These are phyloP conservation scores for Anniella stebbinsi DNA, from an alignment of 2,797 vertebrate genomes.

Conservation along the genomic window DNA sequence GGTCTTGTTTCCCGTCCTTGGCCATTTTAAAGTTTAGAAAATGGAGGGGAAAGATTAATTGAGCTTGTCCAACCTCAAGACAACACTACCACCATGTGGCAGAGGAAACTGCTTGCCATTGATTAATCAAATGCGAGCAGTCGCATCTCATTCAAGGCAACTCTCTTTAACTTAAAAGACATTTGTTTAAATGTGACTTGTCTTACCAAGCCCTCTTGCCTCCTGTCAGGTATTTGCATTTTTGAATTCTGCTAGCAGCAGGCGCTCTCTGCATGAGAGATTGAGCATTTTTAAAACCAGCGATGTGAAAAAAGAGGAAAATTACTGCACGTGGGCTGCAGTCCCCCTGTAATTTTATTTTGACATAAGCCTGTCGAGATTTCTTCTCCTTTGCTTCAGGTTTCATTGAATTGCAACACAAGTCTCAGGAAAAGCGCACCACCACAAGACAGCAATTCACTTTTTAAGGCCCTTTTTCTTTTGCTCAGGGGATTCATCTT, in stretches of 20 bases:
- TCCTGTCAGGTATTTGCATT: conserved; percentile 33
- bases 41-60: background rate
- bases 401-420: conserved; percentile 37
- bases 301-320: conserved; percentile 39
- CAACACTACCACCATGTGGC: conserved; percentile 40
- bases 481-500: conserved; percentile 17
- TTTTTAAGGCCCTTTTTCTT: background rate
- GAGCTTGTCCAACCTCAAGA: background rate
- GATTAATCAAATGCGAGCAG: conserved; percentile 4
- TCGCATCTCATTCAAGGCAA: conserved; percentile 15
- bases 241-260: conserved; percentile 32
- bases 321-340: conserved; percentile 21
- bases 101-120: background rate
- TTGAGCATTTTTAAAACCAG: conserved; percentile 29
- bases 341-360: conserved; percentile 38
- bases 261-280: conserved; percentile 17
- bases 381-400: conserved; percentile 2
- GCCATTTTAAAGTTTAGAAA: background rate
- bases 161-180: conserved; percentile 1
- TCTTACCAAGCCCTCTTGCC: background rate
- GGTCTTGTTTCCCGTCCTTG: background rate
- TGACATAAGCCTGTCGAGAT: conserved; percentile 39
- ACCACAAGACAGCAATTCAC: conserved; percentile 23
- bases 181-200: conserved; percentile 8
- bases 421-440: conserved; percentile 13